phyloP scores from a whole-genome alignment of 2,797 vertebrate genomes.

The Gouania willdenowi region DNA sequence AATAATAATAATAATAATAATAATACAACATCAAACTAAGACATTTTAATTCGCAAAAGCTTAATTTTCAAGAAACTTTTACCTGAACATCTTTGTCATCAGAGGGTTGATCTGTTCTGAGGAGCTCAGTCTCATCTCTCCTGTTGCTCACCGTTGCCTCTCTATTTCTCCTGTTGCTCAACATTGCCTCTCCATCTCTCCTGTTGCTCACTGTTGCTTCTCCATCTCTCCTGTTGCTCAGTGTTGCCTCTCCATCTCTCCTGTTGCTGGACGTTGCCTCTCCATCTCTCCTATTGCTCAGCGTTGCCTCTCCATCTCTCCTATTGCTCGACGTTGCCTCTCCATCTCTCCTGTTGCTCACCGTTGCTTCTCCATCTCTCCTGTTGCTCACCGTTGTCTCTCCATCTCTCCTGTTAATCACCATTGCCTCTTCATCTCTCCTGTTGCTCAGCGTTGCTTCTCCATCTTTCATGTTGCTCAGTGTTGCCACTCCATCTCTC shows the following conservation, averaged over 20 bases:
- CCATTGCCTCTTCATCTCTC: no score
- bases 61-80: conserved; percentile 13
- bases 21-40: conserved; percentile 40
- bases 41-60: conserved; percentile 4
- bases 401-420: no score
- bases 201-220: conserved; percentile 17
- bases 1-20: no score
- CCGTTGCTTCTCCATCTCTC: conserved; percentile 23
- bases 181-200: conserved; percentile 24
- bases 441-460: no score
- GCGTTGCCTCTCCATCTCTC: conserved; percentile 24
- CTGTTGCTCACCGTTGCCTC: conserved; percentile 3
- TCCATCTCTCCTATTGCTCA: conserved; percentile 9
- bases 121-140: no score
- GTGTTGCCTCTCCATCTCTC: no score
- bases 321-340: conserved; percentile 12
- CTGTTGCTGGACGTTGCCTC: conserved; percentile 8
- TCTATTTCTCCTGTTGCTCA: conserved; percentile 9
- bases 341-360: conserved; percentile 23
- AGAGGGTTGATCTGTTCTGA: conserved; percentile 30
- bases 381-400: no score
- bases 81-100: conserved; percentile 69
- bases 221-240: no score
- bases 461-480: no score
- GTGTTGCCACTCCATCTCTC: conserved; percentile 4